Conservation (phyloP, 1,140 invertebrate species). For the Drosophila simulans region DNA sequence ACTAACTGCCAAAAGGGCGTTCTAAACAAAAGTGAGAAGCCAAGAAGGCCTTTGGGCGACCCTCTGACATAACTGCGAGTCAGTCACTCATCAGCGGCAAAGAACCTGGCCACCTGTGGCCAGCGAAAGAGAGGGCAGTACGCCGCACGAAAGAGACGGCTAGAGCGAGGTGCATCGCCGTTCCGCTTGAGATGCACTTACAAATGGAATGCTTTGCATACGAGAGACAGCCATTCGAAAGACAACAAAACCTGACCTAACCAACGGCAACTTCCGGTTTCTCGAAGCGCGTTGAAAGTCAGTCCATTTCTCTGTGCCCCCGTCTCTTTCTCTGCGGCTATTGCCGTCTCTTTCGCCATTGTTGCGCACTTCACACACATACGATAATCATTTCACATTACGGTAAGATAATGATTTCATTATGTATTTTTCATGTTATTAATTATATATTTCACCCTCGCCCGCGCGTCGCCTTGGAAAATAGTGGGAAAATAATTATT, state of each 20-base stretch:
- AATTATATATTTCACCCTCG: conserved; percentile 61
- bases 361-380: conserved; percentile 73
- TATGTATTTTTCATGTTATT: conserved; percentile 83
- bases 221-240: conserved; percentile 11
- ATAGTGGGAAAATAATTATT: conserved; percentile 81
- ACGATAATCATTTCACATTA: conserved; percentile 81
- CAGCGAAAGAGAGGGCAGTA: conserved; percentile 3
- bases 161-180: conserved; percentile 40
- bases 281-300: conserved; percentile 37
- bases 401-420: conserved; percentile 82
- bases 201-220: conserved; percentile 65
- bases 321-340: neutral
- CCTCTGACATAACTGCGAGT: conserved; percentile 70
- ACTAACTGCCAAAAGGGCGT: neutral
- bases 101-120: conserved; percentile 66
- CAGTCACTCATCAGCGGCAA: conserved; percentile 66
- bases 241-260: conserved; percentile 63
- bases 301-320: conserved; percentile 7
- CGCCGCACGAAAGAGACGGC: neutral
- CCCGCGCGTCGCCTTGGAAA: conserved; percentile 21
- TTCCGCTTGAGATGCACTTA: conserved; percentile 67
- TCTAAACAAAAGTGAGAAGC: conserved; percentile 21
- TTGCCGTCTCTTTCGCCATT: conserved; percentile 56
- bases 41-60: conserved; percentile 8
- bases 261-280: conserved; percentile 46